A percentile compares a stretch with the other conserved stretches of the same genome.
Conservation (phyloP, 2,113 vertebrate species). For the Rhodinocichla rosea region DNA sequence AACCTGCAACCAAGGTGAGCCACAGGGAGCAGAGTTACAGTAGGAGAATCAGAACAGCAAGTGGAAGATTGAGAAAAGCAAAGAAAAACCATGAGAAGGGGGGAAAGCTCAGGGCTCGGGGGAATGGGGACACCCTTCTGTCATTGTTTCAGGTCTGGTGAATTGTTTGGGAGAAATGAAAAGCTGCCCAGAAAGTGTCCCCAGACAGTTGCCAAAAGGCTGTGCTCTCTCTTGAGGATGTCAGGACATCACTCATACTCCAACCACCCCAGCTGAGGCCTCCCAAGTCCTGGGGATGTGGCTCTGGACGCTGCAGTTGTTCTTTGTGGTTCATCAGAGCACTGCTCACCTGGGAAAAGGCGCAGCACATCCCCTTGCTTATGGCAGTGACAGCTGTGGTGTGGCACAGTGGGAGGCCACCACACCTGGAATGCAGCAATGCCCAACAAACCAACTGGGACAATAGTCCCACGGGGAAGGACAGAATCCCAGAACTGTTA, state of each 20-base stretch:
- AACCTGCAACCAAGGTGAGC: background rate
- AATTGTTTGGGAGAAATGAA: background rate
- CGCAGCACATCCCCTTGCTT: background rate
- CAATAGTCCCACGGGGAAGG: rapidly evolving
- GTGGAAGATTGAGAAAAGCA: background rate
- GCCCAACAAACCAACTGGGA: background rate
- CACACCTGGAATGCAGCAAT: rapidly evolving
- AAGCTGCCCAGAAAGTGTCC: background rate
- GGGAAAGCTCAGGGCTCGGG: background rate
- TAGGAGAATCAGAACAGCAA: background rate
- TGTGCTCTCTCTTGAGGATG: background rate
- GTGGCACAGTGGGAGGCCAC: background rate
- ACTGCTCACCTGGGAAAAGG: background rate
- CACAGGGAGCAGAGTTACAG: background rate
- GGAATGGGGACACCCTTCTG: background rate
- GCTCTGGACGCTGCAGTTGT: background rate
- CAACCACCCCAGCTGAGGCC: background rate
- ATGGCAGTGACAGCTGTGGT: background rate
- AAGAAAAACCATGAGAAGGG: background rate
- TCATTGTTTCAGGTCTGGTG: background rate
- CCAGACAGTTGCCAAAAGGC: background rate
- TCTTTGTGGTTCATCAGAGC: background rate
- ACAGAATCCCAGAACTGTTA: background rate
- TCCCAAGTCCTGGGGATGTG: background rate
- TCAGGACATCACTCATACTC: background rate